Evolutionary conservation across 2,888 invertebrate species (phyloP), one percentile per base, ranked within the genome.

Genomic region (Eudemis profundana): DNA sequence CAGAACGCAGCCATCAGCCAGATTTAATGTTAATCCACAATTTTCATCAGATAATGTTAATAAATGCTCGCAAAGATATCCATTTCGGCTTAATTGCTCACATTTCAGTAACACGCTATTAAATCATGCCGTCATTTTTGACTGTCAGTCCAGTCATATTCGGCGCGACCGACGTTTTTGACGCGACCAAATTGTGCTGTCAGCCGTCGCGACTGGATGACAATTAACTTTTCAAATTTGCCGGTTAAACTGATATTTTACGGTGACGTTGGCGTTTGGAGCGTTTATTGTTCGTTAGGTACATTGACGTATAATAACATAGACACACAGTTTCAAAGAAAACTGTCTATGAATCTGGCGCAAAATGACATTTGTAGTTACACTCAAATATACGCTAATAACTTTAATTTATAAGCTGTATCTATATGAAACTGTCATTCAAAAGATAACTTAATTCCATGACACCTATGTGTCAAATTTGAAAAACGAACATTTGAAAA

Each of bases 181-280:
- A 84, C 80, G 74, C 73, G 70, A 69, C 79, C 78, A 82, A 86
- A 85, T 85, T 84, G 82, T 83, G 77, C 73, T 81, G 85, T 84
- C 86, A 81, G 74, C 77, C 72, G 66, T 64, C 70, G 69, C 74
- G 74, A 72, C 69, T 72, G 74, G 72, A 75, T 76, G 80, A 82
- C 81, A 84, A 83, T 84, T 81, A 82, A 78, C 75, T 73, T 74
- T 67, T 72, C 69, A 71, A 76, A 76, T 75, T 72, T 66, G 70
- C 74, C 69, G 71, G 73, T 77, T 68, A 73, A 77, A 78, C 73
- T 74, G 74, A 78, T 75, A 76, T 78, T 77, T 49, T 63, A 49
- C 47, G 33, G 14, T 62, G 54, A 62, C 54, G 42, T 15, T 4
- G 17, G 12, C 21, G 19, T 19, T 56, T 56, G 12, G 46, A 4